Conservation (phyloP, 2,113 vertebrate genomes). For the Thunnus maccoyii region DNA sequence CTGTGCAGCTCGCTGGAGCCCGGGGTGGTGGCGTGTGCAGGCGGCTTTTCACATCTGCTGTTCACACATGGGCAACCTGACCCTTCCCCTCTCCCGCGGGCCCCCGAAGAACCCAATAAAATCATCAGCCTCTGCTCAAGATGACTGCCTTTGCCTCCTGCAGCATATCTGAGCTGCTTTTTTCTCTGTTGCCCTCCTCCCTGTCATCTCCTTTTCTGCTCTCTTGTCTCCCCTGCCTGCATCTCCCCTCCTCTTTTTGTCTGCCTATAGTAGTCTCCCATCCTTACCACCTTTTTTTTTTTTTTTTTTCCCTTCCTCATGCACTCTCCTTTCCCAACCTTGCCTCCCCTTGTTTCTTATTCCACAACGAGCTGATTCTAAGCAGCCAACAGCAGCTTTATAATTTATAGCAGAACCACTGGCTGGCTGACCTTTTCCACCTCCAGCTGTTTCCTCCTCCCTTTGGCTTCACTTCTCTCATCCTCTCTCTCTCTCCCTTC, state of each 20-base stretch:
- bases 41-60: slow-evolving; percentile 77
- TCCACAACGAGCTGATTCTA: slow-evolving; percentile 39
- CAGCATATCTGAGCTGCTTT: slow-evolving; percentile 23
- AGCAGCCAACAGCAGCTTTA: slow-evolving; percentile 34
- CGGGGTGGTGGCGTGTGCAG: slow-evolving; percentile 56
- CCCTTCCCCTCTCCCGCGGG: slow-evolving; percentile 59
- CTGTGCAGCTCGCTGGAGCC: slow-evolving; percentile 66
- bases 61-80: slow-evolving; percentile 76
- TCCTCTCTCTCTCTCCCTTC: slow-evolving; percentile 17
- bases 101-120: slow-evolving; percentile 48
- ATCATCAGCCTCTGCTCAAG: slow-evolving; percentile 49
- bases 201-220: slow-evolving; percentile 44
- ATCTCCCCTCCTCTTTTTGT: neutral
- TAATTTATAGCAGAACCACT: slow-evolving; percentile 58
- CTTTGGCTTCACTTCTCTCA: slow-evolving; percentile 26
- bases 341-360: slow-evolving; percentile 11
- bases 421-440: slow-evolving; percentile 64
- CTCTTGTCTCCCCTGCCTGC: slow-evolving; percentile 10
- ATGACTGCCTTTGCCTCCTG: slow-evolving; percentile 43
- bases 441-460: slow-evolving; percentile 65
- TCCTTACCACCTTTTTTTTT: slow-evolving; percentile 6
- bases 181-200: slow-evolving; percentile 13
- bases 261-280: neutral
- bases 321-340: neutral
- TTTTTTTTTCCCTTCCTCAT: neutral